These are phyloP conservation scores for Tiliacea citrago DNA, from an alignment of 2,888 invertebrate species.

Conservation along the genomic window DNA sequence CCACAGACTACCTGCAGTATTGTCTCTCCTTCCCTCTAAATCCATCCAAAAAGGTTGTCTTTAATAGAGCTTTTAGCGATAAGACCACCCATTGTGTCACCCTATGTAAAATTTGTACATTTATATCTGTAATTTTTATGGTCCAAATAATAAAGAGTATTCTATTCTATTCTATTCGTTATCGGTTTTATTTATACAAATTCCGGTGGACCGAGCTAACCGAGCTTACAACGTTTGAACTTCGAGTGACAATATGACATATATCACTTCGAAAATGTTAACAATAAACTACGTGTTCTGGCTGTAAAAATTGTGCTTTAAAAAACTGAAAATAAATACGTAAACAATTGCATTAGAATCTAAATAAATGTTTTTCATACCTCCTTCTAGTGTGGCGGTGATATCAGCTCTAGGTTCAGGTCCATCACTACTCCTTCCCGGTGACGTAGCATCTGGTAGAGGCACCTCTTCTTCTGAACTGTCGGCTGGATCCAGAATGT, in stretches of 20 bases:
- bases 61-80: too few relatives aligned
- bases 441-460: slow-evolving; percentile 87
- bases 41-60: too few relatives aligned
- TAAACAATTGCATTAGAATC: not conserved
- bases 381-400: slow-evolving; percentile 86
- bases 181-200: slow-evolving; percentile 22
- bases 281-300: slow-evolving; percentile 11
- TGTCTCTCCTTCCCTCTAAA: too few relatives aligned
- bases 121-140: too few relatives aligned
- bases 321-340: not conserved
- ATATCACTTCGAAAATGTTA: slow-evolving; percentile 16
- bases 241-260: slow-evolving; percentile 39
- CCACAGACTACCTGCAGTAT: too few relatives aligned
- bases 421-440: slow-evolving; percentile 88
- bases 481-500: slow-evolving; percentile 87
- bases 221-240: slow-evolving; percentile 18
- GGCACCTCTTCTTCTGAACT: slow-evolving; percentile 89
- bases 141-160: too few relatives aligned
- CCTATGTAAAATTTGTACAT: too few relatives aligned
- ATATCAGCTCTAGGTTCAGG: slow-evolving; percentile 88
- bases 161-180: slow-evolving; percentile 1
- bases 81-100: too few relatives aligned
- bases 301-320: not conserved
- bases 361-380: slow-evolving; percentile 65
- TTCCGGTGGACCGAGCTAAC: slow-evolving; percentile 6